These are phyloP conservation scores for Sebastes aleutianus DNA, from an alignment of 2,797 vertebrate species.

Conservation along the genomic window DNA sequence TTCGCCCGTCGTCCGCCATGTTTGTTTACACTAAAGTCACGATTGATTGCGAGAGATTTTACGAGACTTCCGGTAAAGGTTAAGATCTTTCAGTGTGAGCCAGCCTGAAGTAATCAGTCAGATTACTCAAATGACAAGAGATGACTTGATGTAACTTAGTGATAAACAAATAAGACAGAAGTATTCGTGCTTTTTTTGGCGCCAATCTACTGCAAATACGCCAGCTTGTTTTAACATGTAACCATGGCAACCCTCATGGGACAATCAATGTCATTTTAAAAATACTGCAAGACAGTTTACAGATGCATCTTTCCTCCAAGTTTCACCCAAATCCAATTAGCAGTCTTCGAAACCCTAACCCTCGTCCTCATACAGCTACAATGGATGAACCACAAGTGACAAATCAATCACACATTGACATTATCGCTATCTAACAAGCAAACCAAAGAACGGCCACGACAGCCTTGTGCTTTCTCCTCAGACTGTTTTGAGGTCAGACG, in stretches of 20 bases:
- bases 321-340: background rate
- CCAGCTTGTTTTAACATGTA: background rate
- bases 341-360: background rate
- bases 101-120: background rate
- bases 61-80: too few species aligned
- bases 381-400: background rate
- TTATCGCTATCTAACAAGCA: too few species aligned
- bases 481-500: constrained; percentile 52
- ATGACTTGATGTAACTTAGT: background rate
- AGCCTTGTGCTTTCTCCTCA: background rate
- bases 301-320: background rate
- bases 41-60: too few species aligned
- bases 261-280: background rate
- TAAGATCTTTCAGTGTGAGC: too few species aligned
- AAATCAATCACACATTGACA: too few species aligned
- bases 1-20: too few species aligned
- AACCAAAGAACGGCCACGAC: too few species aligned
- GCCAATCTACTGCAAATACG: background rate
- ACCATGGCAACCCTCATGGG: background rate
- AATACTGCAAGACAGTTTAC: background rate
- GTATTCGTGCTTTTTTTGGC: background rate
- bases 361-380: too few species aligned
- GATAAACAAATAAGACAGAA: background rate
- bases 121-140: background rate
- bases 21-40: too few species aligned